These are phyloP conservation scores for Apodemus sylvaticus DNA, from an alignment of 2,113 vertebrate species.

Conservation along the genomic window DNA sequence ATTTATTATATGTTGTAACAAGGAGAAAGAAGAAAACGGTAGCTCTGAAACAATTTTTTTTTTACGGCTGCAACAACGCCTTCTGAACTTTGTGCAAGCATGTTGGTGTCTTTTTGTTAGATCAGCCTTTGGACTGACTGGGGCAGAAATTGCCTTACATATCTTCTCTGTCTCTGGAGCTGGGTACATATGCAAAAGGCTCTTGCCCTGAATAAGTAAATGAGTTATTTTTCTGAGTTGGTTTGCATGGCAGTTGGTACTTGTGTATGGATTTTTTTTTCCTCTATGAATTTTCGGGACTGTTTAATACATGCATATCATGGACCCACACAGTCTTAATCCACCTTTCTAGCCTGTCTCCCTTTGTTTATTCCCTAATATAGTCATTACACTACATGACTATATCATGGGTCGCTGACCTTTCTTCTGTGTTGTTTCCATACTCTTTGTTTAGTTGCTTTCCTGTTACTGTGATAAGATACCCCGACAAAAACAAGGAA, in stretches of 20 bases:
- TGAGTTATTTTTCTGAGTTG: not conserved
- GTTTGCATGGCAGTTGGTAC: not conserved
- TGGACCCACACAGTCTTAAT: not conserved
- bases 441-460: not conserved
- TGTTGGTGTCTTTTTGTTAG: not conserved
- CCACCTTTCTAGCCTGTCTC: not conserved
- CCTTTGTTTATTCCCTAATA: not conserved
- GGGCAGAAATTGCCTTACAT: not conserved
- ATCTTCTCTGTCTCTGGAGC: not conserved
- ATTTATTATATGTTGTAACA: not conserved
- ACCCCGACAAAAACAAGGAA: not conserved
- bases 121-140: not conserved
- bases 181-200: not conserved
- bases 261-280: slow-evolving; percentile 4
- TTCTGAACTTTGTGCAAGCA: not conserved
- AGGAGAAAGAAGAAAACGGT: not conserved
- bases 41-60: not conserved
- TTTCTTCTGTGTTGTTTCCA: not conserved
- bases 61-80: not conserved
- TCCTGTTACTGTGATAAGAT: not conserved
- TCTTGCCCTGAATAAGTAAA: not conserved
- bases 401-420: not conserved
- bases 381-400: not conserved
- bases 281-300: slow-evolving; percentile 5
- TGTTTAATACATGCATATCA: not conserved